Conservation (phyloP, 2,888 invertebrate species). For the Mimachlamys varia region DNA sequence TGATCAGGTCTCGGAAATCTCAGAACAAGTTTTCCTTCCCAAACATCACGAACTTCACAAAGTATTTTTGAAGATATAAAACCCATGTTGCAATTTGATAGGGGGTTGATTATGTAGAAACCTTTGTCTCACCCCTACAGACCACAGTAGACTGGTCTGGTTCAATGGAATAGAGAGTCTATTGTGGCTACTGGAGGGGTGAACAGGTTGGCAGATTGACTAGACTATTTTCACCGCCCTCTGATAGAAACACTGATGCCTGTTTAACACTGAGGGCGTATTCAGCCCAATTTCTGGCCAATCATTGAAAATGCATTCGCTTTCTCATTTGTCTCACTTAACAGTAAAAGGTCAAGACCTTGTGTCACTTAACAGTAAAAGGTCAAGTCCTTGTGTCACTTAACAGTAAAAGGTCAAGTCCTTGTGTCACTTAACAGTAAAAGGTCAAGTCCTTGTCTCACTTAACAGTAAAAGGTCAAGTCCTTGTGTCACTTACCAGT, state of each 20-base stretch:
- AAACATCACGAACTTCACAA: neutral
- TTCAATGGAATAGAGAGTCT: constrained; percentile 34
- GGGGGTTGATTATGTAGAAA: neutral
- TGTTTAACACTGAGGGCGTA: neutral
- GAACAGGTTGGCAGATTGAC: constrained; percentile 31
- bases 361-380: too few relatives aligned
- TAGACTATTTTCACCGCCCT: neutral
- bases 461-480: too few relatives aligned
- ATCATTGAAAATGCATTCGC: neutral
- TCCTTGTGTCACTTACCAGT: too few relatives aligned
- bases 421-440: too few relatives aligned
- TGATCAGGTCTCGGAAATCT: neutral
- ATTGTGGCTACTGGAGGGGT: constrained; percentile 36
- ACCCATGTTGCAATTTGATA: neutral
- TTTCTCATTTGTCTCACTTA: neutral
- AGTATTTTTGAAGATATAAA: neutral
- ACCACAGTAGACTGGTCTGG: constrained; percentile 36
- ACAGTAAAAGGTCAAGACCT: too few relatives aligned
- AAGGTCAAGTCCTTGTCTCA: too few relatives aligned
- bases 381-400: too few relatives aligned
- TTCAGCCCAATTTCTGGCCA: neutral
- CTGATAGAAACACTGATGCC: constrained; percentile 1
- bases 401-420: too few relatives aligned
- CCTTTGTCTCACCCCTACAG: constrained; percentile 23
- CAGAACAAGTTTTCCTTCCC: neutral